phyloP scores from a whole-genome alignment of 2,113 vertebrate genomes.

The Hyperoodon ampullatus region DNA sequence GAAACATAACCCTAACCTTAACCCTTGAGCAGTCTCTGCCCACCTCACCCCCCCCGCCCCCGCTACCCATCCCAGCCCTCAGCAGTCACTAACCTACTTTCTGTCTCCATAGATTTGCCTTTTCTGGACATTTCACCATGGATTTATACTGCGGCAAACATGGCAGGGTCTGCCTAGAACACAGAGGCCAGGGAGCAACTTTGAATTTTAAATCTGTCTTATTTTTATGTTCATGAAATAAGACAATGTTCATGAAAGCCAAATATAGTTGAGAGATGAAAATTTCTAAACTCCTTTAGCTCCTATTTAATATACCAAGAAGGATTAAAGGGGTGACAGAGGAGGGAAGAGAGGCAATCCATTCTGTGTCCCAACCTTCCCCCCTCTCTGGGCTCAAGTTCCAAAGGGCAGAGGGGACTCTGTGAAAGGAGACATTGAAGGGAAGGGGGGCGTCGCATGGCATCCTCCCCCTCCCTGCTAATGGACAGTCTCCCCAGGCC shows the following conservation, averaged over 20 bases:
- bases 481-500: neutral
- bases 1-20: neutral
- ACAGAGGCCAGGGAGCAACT: neutral
- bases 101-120: neutral
- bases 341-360: neutral
- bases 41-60: too few species aligned
- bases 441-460: accelerated
- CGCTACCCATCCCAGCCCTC: neutral
- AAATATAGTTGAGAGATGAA: neutral
- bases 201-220: neutral
- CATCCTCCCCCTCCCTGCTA: neutral
- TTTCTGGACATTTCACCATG: neutral
- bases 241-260: neutral
- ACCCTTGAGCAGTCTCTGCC: neutral
- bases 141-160: neutral
- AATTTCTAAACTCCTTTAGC: neutral
- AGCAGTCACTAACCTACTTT: neutral
- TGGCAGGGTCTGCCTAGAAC: neutral
- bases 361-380: neutral
- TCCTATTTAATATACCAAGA: neutral
- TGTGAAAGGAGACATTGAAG: neutral
- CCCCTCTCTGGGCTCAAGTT: neutral
- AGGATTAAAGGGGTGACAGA: neutral
- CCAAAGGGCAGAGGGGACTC: neutral
- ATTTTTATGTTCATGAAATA: neutral